phyloP scores from a whole-genome alignment of 2,888 invertebrate species.

The Ophion slaviceki region DNA sequence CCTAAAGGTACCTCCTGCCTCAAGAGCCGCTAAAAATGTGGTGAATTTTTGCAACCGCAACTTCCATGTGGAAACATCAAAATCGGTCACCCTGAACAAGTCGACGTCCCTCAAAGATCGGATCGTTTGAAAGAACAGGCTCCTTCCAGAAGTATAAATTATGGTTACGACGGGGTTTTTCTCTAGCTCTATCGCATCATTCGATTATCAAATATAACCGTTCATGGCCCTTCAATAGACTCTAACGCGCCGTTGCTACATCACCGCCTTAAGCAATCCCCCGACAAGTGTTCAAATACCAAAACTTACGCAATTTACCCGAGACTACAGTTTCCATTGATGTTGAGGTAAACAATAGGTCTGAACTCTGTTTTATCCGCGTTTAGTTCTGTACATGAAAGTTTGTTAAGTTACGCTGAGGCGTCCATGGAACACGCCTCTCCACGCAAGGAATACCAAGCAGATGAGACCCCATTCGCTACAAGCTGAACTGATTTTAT shows the following conservation, averaged over 20 bases:
- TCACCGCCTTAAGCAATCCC: too few species aligned
- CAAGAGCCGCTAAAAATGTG: background rate
- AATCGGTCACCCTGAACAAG: background rate
- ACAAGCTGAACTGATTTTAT: background rate
- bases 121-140: background rate
- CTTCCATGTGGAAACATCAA: background rate
- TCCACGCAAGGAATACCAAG: background rate
- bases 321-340: background rate
- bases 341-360: background rate
- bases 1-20: too few species aligned
- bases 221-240: too few species aligned
- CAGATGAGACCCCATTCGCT: conserved; percentile 2
- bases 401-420: background rate
- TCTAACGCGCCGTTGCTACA: too few species aligned
- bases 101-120: background rate
- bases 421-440: background rate
- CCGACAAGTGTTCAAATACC: background rate
- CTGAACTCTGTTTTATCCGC: background rate
- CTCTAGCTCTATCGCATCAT: background rate
- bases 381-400: background rate
- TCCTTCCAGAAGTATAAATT: background rate
- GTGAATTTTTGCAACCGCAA: background rate
- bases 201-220: background rate
- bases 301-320: background rate
- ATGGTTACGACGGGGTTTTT: background rate